Conservation (phyloP, 2,797 vertebrate genomes). For the Scolopax rusticola region DNA sequence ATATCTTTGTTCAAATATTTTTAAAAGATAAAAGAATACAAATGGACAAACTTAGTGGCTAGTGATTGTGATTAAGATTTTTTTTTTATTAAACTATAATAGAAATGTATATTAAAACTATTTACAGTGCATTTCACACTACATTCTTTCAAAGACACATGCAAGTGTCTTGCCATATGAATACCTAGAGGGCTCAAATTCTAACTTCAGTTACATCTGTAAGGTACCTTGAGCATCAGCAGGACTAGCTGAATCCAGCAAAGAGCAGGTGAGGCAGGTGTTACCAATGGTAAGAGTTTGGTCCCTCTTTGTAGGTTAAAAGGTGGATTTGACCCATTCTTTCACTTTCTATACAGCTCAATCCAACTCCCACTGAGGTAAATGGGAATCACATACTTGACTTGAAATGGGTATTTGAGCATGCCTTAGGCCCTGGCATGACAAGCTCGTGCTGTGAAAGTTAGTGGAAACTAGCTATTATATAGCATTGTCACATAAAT, state of each 20-base stretch:
- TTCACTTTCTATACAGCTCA: background rate
- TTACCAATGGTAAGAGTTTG: slow-evolving; percentile 10
- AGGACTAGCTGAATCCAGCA: slow-evolving; percentile 7
- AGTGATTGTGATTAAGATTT: slow-evolving; percentile 58
- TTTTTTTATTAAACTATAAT: slow-evolving; percentile 69
- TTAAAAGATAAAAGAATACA: slow-evolving; percentile 78
- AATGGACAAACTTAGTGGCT: slow-evolving; percentile 72
- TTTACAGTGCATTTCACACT: slow-evolving; percentile 76
- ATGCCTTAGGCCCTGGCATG: background rate
- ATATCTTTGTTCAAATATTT: slow-evolving; percentile 85
- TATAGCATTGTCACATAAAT: background rate
- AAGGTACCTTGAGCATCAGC: slow-evolving; percentile 12
- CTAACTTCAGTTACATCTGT: slow-evolving; percentile 6
- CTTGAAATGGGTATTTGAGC: background rate
- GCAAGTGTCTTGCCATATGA: background rate
- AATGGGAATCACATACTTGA: background rate
- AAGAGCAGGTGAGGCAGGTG: background rate
- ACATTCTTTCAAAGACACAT: slow-evolving; percentile 65
- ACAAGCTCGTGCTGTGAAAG: background rate
- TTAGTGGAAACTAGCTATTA: background rate
- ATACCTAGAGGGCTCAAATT: slow-evolving; percentile 41
- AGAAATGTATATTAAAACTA: slow-evolving; percentile 73
- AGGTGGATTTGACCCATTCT: background rate
- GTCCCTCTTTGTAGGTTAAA: background rate
- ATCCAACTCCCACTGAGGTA: background rate